phyloP scores from a whole-genome alignment of 2,113 vertebrate species.

The Calyptommatus sinebrachiatus region DNA sequence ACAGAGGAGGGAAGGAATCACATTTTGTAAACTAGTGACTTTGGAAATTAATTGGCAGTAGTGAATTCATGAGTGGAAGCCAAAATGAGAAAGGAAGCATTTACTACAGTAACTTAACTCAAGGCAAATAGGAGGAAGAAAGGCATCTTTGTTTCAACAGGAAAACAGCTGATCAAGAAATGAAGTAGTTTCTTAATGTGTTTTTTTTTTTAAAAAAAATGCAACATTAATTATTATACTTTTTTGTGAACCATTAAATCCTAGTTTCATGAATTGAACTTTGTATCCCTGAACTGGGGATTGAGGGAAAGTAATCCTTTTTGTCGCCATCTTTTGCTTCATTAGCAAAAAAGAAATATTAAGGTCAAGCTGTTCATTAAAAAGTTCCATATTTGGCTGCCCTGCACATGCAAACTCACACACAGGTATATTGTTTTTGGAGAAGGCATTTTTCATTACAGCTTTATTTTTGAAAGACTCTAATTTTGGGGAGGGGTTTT shows the following conservation, averaged over 20 bases:
- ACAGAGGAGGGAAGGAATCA: conserved; percentile 46
- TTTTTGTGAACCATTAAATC: conserved; percentile 56
- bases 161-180: conserved; percentile 80
- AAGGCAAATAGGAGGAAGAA: conserved; percentile 66
- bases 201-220: conserved; percentile 62
- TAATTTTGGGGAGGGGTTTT: conserved; percentile 26
- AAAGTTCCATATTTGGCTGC: conserved; percentile 57
- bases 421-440: conserved; percentile 24
- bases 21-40: conserved; percentile 73
- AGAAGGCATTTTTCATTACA: conserved; percentile 46
- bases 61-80: conserved; percentile 68
- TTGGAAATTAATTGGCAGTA: conserved; percentile 78
- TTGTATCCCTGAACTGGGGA: conserved; percentile 65
- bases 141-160: conserved; percentile 77
- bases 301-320: conserved; percentile 66
- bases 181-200: conserved; percentile 72
- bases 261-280: conserved; percentile 69
- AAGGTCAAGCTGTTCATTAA: conserved; percentile 65
- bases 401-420: conserved; percentile 25
- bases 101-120: conserved; percentile 74
- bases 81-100: conserved; percentile 69
- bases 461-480: conserved; percentile 36
- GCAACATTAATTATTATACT: conserved; percentile 77
- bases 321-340: conserved; percentile 63
- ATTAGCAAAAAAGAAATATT: conserved; percentile 66